Evolutionary conservation across 2,888 invertebrate genomes (phyloP).

Genomic region (Pocota personata): DNA sequence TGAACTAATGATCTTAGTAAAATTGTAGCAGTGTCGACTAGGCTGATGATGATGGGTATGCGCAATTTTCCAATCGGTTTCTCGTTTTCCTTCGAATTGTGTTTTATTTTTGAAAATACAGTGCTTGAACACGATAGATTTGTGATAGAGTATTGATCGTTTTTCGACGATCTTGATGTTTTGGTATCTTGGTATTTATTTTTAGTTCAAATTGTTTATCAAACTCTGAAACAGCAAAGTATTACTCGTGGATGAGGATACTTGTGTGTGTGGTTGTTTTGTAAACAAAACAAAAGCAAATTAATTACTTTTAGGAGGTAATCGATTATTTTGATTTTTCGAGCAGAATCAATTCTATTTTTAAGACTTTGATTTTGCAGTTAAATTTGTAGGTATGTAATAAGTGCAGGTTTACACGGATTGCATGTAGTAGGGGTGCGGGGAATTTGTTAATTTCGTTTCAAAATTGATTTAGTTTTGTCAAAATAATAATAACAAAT

Average conservation of each 20-base stretch:
- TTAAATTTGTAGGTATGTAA: constrained; percentile 21
- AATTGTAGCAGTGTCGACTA: not conserved
- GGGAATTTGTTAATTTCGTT: not conserved
- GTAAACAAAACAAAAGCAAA: constrained; percentile 67
- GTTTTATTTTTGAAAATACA: constrained; percentile 31
- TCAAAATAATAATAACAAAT: not conserved
- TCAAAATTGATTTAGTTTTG: not conserved
- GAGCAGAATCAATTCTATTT: constrained; percentile 17
- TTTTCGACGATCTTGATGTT: constrained; percentile 13
- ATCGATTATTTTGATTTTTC: constrained; percentile 22
- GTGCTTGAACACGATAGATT: constrained; percentile 28
- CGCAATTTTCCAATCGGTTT: constrained; percentile 19
- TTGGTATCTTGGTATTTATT: constrained; percentile 14
- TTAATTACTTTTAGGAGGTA: constrained; percentile 59
- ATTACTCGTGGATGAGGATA: constrained; percentile 1
- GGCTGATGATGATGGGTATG: not conserved
- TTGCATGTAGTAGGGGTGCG: not conserved
- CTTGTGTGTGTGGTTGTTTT: constrained; percentile 38
- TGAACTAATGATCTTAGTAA: not conserved
- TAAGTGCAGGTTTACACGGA: not conserved
- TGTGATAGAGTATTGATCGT: constrained; percentile 24
- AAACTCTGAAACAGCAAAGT: constrained; percentile 38
- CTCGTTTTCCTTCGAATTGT: constrained; percentile 10
- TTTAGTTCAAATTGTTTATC: constrained; percentile 38
- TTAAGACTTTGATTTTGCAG: not conserved